phyloP scores from a whole-genome alignment of 1,140 invertebrate genomes.

The Zaprionus camerounensis region DNA sequence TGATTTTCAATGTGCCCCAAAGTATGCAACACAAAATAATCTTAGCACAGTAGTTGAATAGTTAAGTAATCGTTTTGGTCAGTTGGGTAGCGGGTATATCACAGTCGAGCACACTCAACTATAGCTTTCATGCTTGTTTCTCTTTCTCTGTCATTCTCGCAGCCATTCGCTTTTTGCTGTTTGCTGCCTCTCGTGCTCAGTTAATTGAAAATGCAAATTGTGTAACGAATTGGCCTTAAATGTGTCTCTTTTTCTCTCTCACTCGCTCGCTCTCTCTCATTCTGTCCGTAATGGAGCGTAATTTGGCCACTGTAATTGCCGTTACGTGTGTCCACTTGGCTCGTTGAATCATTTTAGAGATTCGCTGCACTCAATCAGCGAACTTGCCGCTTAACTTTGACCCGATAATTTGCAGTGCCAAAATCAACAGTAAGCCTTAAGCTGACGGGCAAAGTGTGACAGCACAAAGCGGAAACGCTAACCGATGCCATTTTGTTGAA shows the following conservation, averaged over 20 bases:
- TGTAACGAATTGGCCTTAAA: conserved; percentile 48
- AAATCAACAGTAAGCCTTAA: conserved; percentile 32
- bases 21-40: no score
- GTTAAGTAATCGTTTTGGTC: no score
- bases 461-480: conserved; percentile 23
- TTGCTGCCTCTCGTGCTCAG: conserved; percentile 16
- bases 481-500: conserved; percentile 50
- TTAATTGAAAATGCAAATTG: conserved; percentile 81
- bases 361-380: conserved; percentile 32
- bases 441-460: not conserved
- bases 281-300: conserved; percentile 28
- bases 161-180: conserved; percentile 6
- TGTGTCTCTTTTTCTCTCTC: conserved; percentile 4
- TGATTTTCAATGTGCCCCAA: no score
- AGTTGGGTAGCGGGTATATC: no score
- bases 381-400: conserved; percentile 21
- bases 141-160: not conserved
- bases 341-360: conserved; percentile 29
- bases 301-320: conserved; percentile 35
- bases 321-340: conserved; percentile 24
- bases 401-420: conserved; percentile 22
- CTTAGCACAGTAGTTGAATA: no score
- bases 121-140: no score
- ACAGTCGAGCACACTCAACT: no score
- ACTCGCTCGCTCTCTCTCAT: not conserved